phyloP scores from a whole-genome alignment of 1,140 invertebrate genomes.

The Sarcophaga bullata region DNA sequence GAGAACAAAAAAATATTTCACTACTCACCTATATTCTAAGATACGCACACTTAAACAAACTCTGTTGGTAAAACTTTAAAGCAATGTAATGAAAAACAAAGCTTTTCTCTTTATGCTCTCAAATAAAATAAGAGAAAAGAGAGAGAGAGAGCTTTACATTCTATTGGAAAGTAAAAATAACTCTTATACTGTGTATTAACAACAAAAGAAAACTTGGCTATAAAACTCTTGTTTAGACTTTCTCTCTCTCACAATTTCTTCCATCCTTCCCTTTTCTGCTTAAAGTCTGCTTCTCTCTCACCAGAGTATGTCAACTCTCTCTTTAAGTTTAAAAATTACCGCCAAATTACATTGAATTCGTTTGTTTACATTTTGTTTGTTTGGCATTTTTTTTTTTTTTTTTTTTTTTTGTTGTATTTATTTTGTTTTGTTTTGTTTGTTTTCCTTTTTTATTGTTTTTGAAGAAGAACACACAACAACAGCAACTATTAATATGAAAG shows the following conservation, averaged over 20 bases:
- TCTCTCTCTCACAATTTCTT: not conserved
- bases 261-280: not conserved
- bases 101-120: not conserved
- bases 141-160: not conserved
- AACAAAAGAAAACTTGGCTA: not conserved
- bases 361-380: constrained; percentile 15
- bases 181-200: not conserved
- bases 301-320: not conserved
- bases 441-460: not conserved
- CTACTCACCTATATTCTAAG: constrained; percentile 20
- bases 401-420: not conserved
- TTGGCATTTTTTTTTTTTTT: not conserved
- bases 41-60: no score
- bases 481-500: not conserved
- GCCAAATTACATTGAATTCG: constrained; percentile 11
- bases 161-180: not conserved
- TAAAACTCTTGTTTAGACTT: not conserved
- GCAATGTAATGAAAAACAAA: not conserved
- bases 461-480: no score
- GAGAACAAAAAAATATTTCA: not conserved
- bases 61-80: no score
- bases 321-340: constrained; percentile 26
- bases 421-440: not conserved
- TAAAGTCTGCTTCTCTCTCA: not conserved
- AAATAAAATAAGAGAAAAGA: not conserved